Conservation (phyloP, 2,797 vertebrate species). For the Tokudaia tokunoshimensis region DNA sequence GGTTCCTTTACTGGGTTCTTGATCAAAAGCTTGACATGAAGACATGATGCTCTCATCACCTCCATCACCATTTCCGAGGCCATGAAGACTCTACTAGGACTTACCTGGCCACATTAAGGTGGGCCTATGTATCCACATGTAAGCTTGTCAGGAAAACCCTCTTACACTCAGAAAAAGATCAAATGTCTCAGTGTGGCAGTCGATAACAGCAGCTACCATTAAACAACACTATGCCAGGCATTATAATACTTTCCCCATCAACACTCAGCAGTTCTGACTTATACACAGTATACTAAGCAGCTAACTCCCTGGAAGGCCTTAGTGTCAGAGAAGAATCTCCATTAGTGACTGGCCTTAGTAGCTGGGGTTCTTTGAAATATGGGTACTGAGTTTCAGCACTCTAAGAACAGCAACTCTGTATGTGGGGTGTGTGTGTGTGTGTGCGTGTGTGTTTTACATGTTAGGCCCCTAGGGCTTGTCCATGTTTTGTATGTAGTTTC, state of each 20-base stretch:
- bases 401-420: background rate
- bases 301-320: background rate
- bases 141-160: slow-evolving; percentile 18
- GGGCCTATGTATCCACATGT: background rate
- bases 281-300: background rate
- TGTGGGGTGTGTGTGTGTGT: background rate
- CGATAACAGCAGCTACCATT: background rate
- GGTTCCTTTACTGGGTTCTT: background rate
- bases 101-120: background rate
- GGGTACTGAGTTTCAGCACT: background rate
- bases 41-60: background rate
- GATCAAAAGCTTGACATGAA: background rate
- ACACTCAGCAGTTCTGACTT: background rate
- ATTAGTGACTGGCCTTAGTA: background rate
- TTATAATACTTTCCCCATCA: background rate
- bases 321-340: background rate
- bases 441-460: too few relatives aligned
- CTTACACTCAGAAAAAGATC: background rate
- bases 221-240: background rate
- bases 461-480: background rate
- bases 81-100: background rate
- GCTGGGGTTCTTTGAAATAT: background rate
- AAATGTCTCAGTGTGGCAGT: background rate
- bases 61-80: slow-evolving; percentile 12
- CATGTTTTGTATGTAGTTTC: background rate